A percentile compares a stretch with the other conserved stretches of the same genome.
Evolutionary conservation across 2,797 vertebrate genomes (phyloP).

Genomic region (Ceryle rudis): DNA sequence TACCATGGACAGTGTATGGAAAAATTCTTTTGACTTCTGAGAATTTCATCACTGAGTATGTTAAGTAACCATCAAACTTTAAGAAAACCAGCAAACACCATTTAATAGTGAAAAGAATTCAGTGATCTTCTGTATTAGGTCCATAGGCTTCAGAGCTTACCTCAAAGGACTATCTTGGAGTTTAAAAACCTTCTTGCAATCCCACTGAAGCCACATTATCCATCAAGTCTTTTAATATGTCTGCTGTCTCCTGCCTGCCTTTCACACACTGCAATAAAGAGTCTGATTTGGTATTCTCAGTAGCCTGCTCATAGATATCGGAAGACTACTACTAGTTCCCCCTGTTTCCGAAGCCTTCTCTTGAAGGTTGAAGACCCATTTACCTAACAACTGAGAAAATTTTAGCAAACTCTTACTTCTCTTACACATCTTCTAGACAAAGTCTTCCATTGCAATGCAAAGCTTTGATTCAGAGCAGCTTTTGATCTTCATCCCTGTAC

Average conservation of each 20-base stretch:
- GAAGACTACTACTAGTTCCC: not conserved
- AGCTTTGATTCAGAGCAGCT: not conserved
- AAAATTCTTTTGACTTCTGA: not conserved
- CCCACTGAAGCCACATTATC: not conserved
- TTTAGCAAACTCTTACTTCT: not conserved
- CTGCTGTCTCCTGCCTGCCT: not conserved
- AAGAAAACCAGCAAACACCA: not conserved
- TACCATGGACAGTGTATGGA: slow-evolving; percentile 69
- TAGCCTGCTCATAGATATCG: not conserved
- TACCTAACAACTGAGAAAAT: not conserved
- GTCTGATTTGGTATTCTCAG: not conserved
- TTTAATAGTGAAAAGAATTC: not conserved
- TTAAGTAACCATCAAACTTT: not conserved
- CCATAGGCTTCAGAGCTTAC: not conserved
- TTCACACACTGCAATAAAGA: not conserved
- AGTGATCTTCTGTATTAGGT: not conserved
- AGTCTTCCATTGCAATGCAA: not conserved
- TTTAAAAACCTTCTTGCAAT: not conserved
- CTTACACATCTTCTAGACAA: not conserved
- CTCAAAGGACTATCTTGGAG: not conserved
- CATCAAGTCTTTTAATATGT: not conserved
- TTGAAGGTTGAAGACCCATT: not conserved
- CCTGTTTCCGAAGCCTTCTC: not conserved
- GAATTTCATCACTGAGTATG: not conserved
- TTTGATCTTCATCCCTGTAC: not conserved